These are phyloP conservation scores for Lateolabrax maculatus DNA, from an alignment of 2,797 vertebrate species.

Conservation along the genomic window DNA sequence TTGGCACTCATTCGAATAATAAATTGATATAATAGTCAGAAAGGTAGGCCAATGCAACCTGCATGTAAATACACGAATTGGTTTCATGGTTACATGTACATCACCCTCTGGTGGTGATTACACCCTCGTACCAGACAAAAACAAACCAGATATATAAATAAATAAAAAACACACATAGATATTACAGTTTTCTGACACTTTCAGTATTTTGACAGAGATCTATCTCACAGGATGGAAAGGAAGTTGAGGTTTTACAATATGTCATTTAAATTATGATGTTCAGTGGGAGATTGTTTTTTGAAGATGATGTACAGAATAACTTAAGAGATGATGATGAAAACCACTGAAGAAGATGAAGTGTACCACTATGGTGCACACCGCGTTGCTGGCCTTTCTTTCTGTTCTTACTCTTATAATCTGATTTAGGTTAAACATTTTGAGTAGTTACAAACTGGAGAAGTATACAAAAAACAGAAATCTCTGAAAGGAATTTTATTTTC, in stretches of 20 bases:
- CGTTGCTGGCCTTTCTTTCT: slow-evolving; percentile 45
- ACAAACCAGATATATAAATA: slow-evolving; percentile 39
- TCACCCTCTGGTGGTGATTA: slow-evolving; percentile 61
- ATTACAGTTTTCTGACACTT: slow-evolving; percentile 71
- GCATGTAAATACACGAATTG: slow-evolving; percentile 71
- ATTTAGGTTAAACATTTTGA: neutral
- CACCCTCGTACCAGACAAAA: slow-evolving; percentile 58
- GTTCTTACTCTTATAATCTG: slow-evolving; percentile 24
- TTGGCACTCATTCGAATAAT: slow-evolving; percentile 83
- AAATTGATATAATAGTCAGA: slow-evolving; percentile 81
- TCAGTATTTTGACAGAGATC: slow-evolving; percentile 67
- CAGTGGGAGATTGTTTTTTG: neutral
- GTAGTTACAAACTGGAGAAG: slow-evolving; percentile 16
- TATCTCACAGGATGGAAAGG: slow-evolving; percentile 55
- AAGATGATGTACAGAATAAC: slow-evolving; percentile 27
- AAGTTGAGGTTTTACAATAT: slow-evolving; percentile 63
- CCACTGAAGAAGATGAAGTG: slow-evolving; percentile 35
- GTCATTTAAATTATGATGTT: slow-evolving; percentile 32
- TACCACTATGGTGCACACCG: slow-evolving; percentile 33
- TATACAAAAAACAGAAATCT: slow-evolving; percentile 15
- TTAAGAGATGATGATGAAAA: slow-evolving; percentile 29
- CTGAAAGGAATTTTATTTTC: slow-evolving; percentile 47
- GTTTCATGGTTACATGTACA: slow-evolving; percentile 69
- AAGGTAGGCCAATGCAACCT: slow-evolving; percentile 74
- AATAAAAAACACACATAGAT: slow-evolving; percentile 55